Conservation (phyloP, 2,113 vertebrate genomes). For the Channa argus region DNA sequence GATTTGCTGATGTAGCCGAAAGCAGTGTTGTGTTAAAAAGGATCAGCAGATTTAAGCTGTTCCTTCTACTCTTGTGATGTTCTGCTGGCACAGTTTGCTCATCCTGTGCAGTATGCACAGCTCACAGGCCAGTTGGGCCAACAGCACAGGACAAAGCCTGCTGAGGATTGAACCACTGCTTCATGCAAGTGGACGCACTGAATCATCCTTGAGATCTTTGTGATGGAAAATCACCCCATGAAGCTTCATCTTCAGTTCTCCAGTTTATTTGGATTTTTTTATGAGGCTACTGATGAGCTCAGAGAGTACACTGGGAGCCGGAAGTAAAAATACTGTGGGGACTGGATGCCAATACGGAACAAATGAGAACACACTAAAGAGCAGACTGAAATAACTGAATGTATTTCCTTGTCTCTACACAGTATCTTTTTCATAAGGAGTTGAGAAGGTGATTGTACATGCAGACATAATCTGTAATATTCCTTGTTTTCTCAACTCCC, state of each 20-base stretch:
- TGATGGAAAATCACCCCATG: conserved; percentile 35
- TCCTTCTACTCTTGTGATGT: conserved; percentile 27
- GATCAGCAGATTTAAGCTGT: conserved; percentile 46
- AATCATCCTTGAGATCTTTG: conserved; percentile 50
- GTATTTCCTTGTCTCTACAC: conserved; percentile 17
- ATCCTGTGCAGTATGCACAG: neutral
- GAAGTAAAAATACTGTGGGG: neutral
- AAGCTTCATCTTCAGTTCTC: conserved; percentile 46
- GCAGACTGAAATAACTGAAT: neutral
- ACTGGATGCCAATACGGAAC: neutral
- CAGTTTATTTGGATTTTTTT: neutral
- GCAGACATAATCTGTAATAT: conserved; percentile 1
- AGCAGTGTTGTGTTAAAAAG: conserved; percentile 35
- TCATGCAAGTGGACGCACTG: conserved; percentile 36
- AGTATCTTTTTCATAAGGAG: conserved; percentile 3
- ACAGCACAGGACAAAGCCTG: conserved; percentile 34
- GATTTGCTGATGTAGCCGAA: conserved; percentile 43
- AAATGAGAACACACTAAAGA: neutral
- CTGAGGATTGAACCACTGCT: conserved; percentile 51
- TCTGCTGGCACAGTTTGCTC: conserved; percentile 24
- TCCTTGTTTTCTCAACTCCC: neutral
- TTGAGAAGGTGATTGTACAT: conserved; percentile 20
- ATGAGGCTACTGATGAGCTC: neutral
- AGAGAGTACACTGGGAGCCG: conserved; percentile 16
- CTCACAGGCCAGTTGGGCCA: conserved; percentile 27